Evolutionary conservation across 2,888 invertebrate species (phyloP).

Genomic region (Scaptomyza flava): DNA sequence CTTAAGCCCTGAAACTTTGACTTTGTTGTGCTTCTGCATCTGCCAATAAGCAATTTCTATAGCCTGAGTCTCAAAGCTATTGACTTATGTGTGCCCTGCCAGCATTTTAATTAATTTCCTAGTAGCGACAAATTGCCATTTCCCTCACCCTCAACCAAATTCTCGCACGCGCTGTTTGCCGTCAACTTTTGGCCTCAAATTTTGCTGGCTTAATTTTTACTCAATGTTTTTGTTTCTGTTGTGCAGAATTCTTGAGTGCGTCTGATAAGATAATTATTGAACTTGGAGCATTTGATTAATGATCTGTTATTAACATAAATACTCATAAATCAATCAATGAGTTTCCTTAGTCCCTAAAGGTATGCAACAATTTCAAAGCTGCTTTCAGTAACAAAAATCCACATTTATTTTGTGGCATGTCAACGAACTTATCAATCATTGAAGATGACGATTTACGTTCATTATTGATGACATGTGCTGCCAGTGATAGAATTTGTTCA

Average conservation of each 20-base stretch:
- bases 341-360: constrained; percentile 9
- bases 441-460: constrained; percentile 37
- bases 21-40: background rate
- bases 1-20: background rate
- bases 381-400: constrained; percentile 29
- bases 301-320: constrained; percentile 61
- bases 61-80: constrained; percentile 3
- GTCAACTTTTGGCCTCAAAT: constrained; percentile 1
- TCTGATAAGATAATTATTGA: constrained; percentile 30
- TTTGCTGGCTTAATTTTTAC: background rate
- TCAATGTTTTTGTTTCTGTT: background rate
- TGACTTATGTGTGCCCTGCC: background rate
- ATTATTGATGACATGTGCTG: constrained; percentile 43
- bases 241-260: constrained; percentile 3
- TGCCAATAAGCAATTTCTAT: constrained; percentile 8
- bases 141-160: too few species aligned
- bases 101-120: constrained; percentile 67
- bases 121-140: constrained; percentile 1
- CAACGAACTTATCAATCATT: constrained; percentile 53
- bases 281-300: constrained; percentile 69
- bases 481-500: background rate
- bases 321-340: constrained; percentile 63
- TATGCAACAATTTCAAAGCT: constrained; percentile 28
- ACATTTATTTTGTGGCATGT: constrained; percentile 30
- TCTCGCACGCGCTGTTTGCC: background rate